Base-by-base conservation (phyloP, 2,113 vertebrate genomes). In the Stigmatopora argus region DNA sequence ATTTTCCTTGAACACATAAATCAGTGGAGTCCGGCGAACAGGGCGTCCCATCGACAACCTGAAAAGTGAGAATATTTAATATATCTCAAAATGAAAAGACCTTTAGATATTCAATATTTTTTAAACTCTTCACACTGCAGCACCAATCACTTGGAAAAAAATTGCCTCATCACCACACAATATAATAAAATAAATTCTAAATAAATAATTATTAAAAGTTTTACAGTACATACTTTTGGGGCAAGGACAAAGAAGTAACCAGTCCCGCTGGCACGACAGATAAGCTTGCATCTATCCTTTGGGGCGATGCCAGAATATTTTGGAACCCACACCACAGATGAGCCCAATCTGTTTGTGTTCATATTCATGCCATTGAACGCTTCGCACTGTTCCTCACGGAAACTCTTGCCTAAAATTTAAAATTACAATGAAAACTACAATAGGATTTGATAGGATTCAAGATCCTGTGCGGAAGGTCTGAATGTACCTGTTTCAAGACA, bases 41-140 rank as follows among this genome's bases (percentile, higher is more conserved):
- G 0, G 91, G 92, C 0, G 97, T 98, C n/a, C 97, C 97, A 0
- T 99, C 97, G 49, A 98, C 93, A 14, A 98, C 97, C 97, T 99
- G 78, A 2, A 34, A n/a, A 41, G 55, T 3, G 14, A 19, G 19
- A n/a, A 61, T 23, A 45, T 23, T 61, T 11, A 44, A 45, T 7
- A 61, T 61, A 19, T 4, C 1, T 14, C 0, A 55, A 55, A 26
- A 31, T 31, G 26, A 26, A 55, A 26, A 52, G 5, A 49, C 15
- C 4, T 31, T 5, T n/a, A 38, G 18, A 12, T 5, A 58, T 6
- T 4, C 4, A 41, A 60, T 19, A 58, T 8, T 41, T 58, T 56
- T 31, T 31, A 31, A 31, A 31, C 52, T 26, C 6, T 23, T n/a
- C 3, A 53, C n/a, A n/a, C 10, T 56, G 17, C 9, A 38, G 4